Evolutionary conservation across 1,140 invertebrate species (phyloP), one percentile per base, ranked within the genome.

Genomic region (Papilio polytes): DNA sequence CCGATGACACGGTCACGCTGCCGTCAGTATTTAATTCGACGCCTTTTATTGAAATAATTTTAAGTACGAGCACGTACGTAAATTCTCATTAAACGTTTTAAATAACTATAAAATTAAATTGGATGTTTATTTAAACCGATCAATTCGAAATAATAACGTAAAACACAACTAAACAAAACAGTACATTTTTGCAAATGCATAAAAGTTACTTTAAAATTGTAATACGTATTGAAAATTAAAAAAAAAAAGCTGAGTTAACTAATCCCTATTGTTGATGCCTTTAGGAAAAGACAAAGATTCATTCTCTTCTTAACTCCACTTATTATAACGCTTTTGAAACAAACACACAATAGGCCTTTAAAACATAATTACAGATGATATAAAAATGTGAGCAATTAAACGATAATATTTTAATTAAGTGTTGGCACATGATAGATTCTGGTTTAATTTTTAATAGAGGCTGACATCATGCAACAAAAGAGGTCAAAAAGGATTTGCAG

Each of bases 1-100:
- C 85, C 81, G 86, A 89, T 91, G 87, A 90, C 87, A 86, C 83
- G 87, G 87, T 86, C 87, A 90, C 85, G 87, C 85, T 87, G 80
- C 76, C 51, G 20, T 59, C 51, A 74, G 22, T 48, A 51, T 74
- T 74, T 74, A 48, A 74, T 48, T 72, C 46, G 51, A 74, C 66
- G 73, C 76, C 76, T 70, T 81, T 74, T 53, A 82, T 66, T 83
- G 82, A 73, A 80, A 51, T 74, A 26, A 76, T 73, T 80, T 70
- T 15, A 70, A 70, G 63, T 70, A 70, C 59, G 22, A 3, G 26
- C 26, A 70, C 26, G 63, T 70, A 70, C 63, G 63, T 66, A 31
- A 66, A 66, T 31, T 31, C 12, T 63, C 26, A 4, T 70, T 70
- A 36, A 70, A 70, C 63, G 3, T 70, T 70, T 36, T 70, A 31